phyloP scores from a whole-genome alignment of 2,888 invertebrate genomes.

The Oscheius onirici region DNA sequence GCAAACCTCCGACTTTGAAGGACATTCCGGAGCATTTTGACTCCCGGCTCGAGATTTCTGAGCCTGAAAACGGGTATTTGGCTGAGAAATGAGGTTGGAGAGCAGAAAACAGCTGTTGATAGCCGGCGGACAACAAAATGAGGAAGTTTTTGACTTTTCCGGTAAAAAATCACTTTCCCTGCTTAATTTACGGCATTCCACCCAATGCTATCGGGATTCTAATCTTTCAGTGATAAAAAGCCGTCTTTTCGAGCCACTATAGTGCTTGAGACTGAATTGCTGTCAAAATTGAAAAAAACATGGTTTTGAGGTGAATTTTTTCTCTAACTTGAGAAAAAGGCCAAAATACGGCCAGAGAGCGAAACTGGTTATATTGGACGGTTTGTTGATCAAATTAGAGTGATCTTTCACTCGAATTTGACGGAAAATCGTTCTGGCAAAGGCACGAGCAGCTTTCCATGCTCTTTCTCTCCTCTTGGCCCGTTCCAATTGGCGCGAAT shows the following conservation, averaged over 20 bases:
- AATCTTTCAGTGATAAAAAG: no score
- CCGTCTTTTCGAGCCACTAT: no score
- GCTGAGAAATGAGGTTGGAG: not conserved
- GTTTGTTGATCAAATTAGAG: not conserved
- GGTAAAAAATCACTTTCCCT: no score
- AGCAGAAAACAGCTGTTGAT: no score
- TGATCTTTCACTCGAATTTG: not conserved
- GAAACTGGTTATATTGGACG: not conserved
- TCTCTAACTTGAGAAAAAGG: no score
- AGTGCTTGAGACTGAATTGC: no score
- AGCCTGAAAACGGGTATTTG: not conserved
- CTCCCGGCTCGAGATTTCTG: not conserved
- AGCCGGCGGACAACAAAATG: not conserved
- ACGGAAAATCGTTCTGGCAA: not conserved
- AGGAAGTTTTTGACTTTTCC: not conserved
- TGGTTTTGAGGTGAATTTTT: no score
- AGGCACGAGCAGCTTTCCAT: not conserved
- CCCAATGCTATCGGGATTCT: no score
- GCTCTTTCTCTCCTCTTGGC: not conserved
- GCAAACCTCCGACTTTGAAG: slow-evolving; percentile 18
- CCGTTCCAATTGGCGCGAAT: slow-evolving; percentile 18
- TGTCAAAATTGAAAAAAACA: no score
- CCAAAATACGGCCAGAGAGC: no score
- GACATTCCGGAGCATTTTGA: slow-evolving; percentile 18
- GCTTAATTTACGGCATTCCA: no score